Evolutionary conservation across 2,113 vertebrate genomes (phyloP).

Genomic region (Nanorana parkeri): DNA sequence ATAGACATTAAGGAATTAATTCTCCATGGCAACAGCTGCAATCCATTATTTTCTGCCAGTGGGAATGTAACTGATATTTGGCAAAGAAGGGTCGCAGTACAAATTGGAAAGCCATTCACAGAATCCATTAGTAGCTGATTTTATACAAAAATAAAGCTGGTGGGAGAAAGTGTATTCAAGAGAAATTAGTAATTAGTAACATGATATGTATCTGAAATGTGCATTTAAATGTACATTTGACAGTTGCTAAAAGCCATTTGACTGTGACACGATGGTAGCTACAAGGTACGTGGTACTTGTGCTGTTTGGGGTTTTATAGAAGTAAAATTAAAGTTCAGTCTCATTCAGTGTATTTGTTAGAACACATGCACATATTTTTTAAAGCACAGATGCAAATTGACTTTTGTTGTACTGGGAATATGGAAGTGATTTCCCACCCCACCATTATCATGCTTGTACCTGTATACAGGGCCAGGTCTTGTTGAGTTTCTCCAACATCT

Average conservation of each 20-base stretch:
- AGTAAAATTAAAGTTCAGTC: too few species aligned
- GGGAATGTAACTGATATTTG: slow-evolving; percentile 69
- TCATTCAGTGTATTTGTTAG: too few species aligned
- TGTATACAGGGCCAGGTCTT: too few species aligned
- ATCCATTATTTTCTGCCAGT: slow-evolving; percentile 70
- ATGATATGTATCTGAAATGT: background rate
- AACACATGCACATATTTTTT: too few species aligned
- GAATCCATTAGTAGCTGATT: slow-evolving; percentile 1
- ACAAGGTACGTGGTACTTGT: too few species aligned
- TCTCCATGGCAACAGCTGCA: slow-evolving; percentile 64
- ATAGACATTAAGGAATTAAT: slow-evolving; percentile 60
- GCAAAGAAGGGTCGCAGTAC: slow-evolving; percentile 61
- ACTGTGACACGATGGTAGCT: too few species aligned
- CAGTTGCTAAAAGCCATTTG: background rate
- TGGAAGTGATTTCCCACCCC: too few species aligned
- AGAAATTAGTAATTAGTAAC: background rate
- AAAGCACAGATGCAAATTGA: too few species aligned
- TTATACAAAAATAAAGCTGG: background rate
- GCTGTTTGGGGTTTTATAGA: too few species aligned
- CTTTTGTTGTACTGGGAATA: too few species aligned
- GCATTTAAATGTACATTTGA: background rate
- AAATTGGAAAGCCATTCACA: slow-evolving; percentile 61
- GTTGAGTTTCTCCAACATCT: too few species aligned
- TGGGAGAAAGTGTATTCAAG: background rate
- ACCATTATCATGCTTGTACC: too few species aligned